Evolutionary conservation across 2,113 vertebrate genomes (phyloP).

Genomic region (Rhinopomastus cyanomelas): DNA sequence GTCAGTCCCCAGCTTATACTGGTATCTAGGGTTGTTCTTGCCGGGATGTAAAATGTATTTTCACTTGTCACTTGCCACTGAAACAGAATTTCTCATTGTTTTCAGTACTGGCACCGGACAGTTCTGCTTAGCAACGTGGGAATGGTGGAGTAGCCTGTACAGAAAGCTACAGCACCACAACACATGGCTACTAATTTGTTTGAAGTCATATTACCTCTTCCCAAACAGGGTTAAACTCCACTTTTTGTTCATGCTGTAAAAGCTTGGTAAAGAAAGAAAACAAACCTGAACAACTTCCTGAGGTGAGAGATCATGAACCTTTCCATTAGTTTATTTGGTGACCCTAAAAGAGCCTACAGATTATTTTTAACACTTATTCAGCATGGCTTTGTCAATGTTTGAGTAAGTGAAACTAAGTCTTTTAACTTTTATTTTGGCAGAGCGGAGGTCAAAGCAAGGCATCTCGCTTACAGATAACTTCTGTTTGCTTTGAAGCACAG

Average conservation of each 20-base stretch:
- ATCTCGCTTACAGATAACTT: not conserved
- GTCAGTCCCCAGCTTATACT: too few relatives aligned
- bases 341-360: not conserved
- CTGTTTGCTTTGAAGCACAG: not conserved
- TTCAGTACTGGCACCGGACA: not conserved
- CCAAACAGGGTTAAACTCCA: not conserved
- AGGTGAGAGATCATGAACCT: not conserved
- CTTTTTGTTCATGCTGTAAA: not conserved
- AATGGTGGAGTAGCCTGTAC: not conserved
- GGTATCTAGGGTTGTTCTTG: too few relatives aligned
- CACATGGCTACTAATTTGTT: not conserved
- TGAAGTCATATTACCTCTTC: not conserved
- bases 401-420: not conserved
- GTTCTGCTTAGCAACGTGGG: not conserved
- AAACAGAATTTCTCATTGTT: not conserved
- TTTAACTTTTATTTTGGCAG: not conserved
- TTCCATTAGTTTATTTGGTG: not conserved
- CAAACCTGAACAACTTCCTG: not conserved
- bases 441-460: not conserved
- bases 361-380: not conserved
- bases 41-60: too few relatives aligned
- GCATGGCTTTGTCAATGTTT: not conserved
- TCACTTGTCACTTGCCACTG: not conserved
- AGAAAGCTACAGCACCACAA: not conserved
- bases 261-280: not conserved